Conservation (phyloP, 2,797 vertebrate species). For the Parauchenoglanis punctatus region DNA sequence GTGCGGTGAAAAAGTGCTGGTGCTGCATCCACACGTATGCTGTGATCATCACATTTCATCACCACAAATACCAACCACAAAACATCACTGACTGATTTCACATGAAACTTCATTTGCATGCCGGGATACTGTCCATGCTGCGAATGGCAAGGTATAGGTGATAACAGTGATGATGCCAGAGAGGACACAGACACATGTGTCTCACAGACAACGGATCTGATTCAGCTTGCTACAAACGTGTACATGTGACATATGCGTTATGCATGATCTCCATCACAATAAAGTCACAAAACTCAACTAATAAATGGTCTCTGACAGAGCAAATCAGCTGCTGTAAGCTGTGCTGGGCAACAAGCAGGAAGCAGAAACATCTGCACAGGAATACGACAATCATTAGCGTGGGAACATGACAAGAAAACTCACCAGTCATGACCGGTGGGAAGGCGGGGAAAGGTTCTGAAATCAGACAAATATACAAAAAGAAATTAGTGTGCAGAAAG, state of each 20-base stretch:
- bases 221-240: slow-evolving; percentile 25
- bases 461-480: slow-evolving; percentile 51
- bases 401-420: slow-evolving; percentile 62
- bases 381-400: slow-evolving; percentile 42
- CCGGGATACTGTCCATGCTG: slow-evolving; percentile 54
- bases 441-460: slow-evolving; percentile 92
- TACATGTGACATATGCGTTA: background rate
- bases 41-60: slow-evolving; percentile 2
- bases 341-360: slow-evolving; percentile 73
- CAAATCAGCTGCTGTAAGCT: slow-evolving; percentile 64
- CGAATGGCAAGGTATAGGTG: slow-evolving; percentile 30
- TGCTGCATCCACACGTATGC: slow-evolving; percentile 2
- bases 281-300: slow-evolving; percentile 38
- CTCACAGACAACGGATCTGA: slow-evolving; percentile 24
- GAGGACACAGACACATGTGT: slow-evolving; percentile 31
- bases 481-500: slow-evolving; percentile 22
- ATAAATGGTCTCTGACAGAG: slow-evolving; percentile 49
- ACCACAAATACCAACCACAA: slow-evolving; percentile 27
- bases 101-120: slow-evolving; percentile 51
- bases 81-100: slow-evolving; percentile 33
- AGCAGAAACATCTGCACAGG: slow-evolving; percentile 71
- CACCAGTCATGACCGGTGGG: slow-evolving; percentile 86
- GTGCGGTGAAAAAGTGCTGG: slow-evolving; percentile 23
- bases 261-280: background rate
- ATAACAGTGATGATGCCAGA: slow-evolving; percentile 36